A percentile compares a stretch with the other conserved stretches of the same genome.
phyloP scores from a whole-genome alignment of 2,888 invertebrate species.

The Rhaphigaster nebulosa region DNA sequence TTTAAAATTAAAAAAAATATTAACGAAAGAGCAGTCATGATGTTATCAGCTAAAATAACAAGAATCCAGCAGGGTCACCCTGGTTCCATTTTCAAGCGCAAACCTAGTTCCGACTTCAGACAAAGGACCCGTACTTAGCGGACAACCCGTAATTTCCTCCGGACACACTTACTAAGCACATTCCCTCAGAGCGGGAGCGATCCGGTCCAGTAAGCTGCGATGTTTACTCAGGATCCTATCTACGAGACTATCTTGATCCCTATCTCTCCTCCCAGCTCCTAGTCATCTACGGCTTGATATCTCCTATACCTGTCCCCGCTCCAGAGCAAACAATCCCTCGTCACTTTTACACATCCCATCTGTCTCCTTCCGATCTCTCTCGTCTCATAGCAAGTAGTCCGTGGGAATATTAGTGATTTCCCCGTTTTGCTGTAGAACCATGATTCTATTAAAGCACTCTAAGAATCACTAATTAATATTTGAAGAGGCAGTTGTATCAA shows the following conservation, averaged over 20 bases:
- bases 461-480: background rate
- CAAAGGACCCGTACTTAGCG: background rate
- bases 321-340: slow-evolving; percentile 36
- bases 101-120: background rate
- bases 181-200: background rate
- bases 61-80: background rate
- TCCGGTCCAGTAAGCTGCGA: background rate
- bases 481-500: too few species aligned
- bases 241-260: slow-evolving; percentile 28
- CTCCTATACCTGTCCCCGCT: background rate
- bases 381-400: background rate
- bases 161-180: slow-evolving; percentile 14
- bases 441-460: background rate
- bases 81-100: background rate
- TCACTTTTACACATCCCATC: slow-evolving; percentile 37
- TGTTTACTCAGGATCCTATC: slow-evolving; percentile 8
- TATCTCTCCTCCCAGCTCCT: background rate
- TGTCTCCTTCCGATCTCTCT: background rate
- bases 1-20: background rate
- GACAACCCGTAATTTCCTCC: background rate
- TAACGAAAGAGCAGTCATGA: background rate
- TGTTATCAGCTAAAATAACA: background rate
- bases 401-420: background rate
- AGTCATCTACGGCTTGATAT: background rate
- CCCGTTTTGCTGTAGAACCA: background rate